phyloP scores from a whole-genome alignment of 2,113 vertebrate species.

The Daboia siamensis region DNA sequence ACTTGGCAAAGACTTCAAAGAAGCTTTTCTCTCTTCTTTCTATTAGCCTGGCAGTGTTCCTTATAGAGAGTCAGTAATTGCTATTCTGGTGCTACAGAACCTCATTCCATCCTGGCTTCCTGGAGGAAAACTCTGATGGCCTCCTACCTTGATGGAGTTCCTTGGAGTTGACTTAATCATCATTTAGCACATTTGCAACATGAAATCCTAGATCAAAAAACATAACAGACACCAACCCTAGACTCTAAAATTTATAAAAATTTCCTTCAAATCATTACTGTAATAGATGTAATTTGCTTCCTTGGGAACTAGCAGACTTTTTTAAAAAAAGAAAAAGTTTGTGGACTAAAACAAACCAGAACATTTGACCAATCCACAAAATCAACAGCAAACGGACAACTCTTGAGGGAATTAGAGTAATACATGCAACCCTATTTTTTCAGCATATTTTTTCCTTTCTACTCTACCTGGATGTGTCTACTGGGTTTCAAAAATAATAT shows the following conservation, averaged over 20 bases:
- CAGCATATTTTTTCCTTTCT: conserved; percentile 10
- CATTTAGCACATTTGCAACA: not conserved
- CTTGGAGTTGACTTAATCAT: not conserved
- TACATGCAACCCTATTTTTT: too few species aligned
- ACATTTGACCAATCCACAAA: not conserved
- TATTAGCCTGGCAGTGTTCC: not conserved
- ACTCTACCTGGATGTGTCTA: not conserved
- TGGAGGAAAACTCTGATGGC: not conserved
- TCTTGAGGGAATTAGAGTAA: not conserved
- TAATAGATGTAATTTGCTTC: not conserved
- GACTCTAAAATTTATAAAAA: not conserved
- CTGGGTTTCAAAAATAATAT: not conserved
- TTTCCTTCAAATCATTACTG: not conserved
- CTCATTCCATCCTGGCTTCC: not conserved
- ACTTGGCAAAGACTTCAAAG: not conserved
- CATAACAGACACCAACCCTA: not conserved
- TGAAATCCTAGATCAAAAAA: not conserved
- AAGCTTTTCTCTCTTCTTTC: not conserved
- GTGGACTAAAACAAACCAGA: not conserved
- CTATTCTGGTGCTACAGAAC: not conserved
- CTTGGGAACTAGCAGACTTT: not conserved
- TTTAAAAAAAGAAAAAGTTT: not conserved
- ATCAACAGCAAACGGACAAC: not conserved
- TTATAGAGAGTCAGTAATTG: not conserved
- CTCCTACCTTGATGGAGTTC: not conserved